Percentiles rank a stretch among this genome's conserved stretches.
These are phyloP conservation scores for Ophiothrix spiculata DNA, from an alignment of 35 echinoderm and acorn worm species.

Conservation along the genomic window DNA sequence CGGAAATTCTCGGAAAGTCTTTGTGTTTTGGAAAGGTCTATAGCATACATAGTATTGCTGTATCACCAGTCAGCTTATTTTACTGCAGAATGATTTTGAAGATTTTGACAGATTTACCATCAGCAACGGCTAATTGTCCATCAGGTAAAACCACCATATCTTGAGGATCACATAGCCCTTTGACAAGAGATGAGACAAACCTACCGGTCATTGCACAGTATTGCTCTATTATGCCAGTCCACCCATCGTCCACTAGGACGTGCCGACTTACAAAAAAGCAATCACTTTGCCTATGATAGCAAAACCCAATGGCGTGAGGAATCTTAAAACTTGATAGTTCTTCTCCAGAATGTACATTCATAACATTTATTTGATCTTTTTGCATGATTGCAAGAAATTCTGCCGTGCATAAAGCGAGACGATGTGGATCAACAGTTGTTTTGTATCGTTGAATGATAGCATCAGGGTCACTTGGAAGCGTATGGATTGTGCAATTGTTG, in stretches of 20 bases:
- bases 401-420: background rate
- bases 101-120: background rate
- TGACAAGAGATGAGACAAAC: background rate
- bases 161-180: background rate
- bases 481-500: background rate
- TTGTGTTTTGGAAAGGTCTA: too few relatives aligned
- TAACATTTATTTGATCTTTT: background rate
- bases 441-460: background rate
- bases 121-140: background rate
- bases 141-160: background rate
- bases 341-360: background rate
- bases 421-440: background rate
- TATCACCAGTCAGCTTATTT: too few relatives aligned
- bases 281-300: background rate
- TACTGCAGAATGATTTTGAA: too few relatives aligned
- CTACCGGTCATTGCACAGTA: background rate
- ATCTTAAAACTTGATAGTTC: background rate
- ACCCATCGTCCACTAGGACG: background rate
- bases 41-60: too few relatives aligned
- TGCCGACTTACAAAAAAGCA: background rate
- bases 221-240: background rate
- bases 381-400: background rate
- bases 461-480: background rate
- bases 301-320: background rate
- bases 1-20: too few relatives aligned